These are phyloP conservation scores for Caenorhabditis sulstoni DNA, from an alignment of 2,888 invertebrate species.

Conservation along the genomic window DNA sequence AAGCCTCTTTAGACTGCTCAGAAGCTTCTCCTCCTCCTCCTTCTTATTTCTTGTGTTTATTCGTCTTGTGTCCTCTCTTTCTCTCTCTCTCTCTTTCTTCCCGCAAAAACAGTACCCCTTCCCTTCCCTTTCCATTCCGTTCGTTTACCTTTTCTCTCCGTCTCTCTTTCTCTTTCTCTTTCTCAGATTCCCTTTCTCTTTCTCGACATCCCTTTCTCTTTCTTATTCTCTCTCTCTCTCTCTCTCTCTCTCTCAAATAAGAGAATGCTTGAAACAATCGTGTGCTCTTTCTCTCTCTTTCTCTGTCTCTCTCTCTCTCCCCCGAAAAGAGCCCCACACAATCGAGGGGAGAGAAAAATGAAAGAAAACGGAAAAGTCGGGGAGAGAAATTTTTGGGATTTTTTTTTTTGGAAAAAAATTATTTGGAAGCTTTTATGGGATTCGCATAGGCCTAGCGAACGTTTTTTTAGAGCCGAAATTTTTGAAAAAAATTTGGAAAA, in stretches of 20 bases:
- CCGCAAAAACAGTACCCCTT: too few relatives aligned
- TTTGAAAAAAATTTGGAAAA: too few relatives aligned
- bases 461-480: too few relatives aligned
- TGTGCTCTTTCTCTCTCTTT: conserved; percentile 10
- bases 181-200: conserved; percentile 1
- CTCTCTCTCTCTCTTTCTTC: too few relatives aligned
- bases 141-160: conserved; percentile 15
- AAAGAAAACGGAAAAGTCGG: not conserved
- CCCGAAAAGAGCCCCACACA: too few relatives aligned
- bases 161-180: conserved; percentile 6
- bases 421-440: too few relatives aligned
- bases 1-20: conserved; percentile 3
- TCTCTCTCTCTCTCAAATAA: not conserved
- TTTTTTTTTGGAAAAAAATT: too few relatives aligned
- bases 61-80: not conserved
- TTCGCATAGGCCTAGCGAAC: too few relatives aligned
- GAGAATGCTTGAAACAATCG: conserved; percentile 28
- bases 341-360: not conserved
- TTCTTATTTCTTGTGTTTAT: conserved; percentile 2
- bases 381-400: not conserved
- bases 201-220: not conserved
- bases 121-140: not conserved
- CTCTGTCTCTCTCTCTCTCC: conserved; percentile 7
- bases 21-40: conserved; percentile 2
- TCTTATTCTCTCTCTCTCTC: conserved; percentile 4